These are phyloP conservation scores for Leucophenga varia DNA, from an alignment of 1,140 invertebrate genomes.

Conservation along the genomic window DNA sequence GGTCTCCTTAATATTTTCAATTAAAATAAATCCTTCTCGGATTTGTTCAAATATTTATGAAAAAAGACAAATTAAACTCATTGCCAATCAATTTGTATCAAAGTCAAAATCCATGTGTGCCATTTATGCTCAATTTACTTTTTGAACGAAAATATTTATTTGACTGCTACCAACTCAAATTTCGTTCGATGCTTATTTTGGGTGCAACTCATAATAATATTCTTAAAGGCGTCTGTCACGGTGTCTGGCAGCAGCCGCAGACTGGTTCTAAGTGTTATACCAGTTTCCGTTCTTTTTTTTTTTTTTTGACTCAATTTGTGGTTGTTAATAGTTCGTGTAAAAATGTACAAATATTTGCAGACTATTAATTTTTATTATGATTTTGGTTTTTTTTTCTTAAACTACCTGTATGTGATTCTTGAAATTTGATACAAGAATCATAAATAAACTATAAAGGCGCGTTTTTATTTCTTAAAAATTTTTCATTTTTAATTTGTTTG, in stretches of 20 bases:
- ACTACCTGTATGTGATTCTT: background rate
- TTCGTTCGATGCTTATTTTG: background rate
- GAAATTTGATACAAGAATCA: background rate
- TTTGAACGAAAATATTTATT: background rate
- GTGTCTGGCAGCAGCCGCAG: background rate
- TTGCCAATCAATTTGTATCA: too few relatives aligned
- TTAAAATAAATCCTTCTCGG: too few relatives aligned
- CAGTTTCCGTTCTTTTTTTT: background rate
- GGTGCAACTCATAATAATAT: background rate
- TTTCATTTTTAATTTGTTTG: too few relatives aligned
- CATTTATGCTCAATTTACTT: too few relatives aligned
- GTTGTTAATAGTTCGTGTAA: constrained; percentile 54
- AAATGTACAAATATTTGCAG: constrained; percentile 55
- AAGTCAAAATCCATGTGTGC: too few relatives aligned
- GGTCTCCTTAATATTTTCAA: too few relatives aligned
- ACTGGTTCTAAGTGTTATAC: background rate
- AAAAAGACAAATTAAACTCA: too few relatives aligned
- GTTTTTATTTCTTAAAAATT: constrained; percentile 11
- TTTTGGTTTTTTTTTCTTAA: constrained; percentile 17
- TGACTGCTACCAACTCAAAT: background rate
- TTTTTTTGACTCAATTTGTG: constrained; percentile 26
- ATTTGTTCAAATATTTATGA: too few relatives aligned
- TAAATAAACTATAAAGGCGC: background rate
- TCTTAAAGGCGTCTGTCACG: constrained; percentile 1
- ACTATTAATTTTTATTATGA: constrained; percentile 46